Percentiles rank a stretch among this genome's conserved stretches.
phyloP scores from a whole-genome alignment of 2,113 vertebrate genomes.

The Spermophilus dauricus region DNA sequence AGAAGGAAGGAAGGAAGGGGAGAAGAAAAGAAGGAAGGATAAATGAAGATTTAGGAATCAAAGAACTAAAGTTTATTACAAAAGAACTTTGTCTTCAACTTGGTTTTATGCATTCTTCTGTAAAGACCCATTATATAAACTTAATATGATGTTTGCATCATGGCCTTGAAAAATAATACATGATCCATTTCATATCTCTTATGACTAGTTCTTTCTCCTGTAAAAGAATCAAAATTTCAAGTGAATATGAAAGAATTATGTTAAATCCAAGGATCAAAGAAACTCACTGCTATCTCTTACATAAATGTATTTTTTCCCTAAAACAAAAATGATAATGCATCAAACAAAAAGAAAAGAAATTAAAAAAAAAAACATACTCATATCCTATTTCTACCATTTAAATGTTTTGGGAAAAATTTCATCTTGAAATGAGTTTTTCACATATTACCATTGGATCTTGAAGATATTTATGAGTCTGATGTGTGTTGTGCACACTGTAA shows the following conservation, averaged over 20 bases:
- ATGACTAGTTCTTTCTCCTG: neutral
- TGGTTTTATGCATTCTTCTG: neutral
- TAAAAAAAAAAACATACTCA: slow-evolving; percentile 61
- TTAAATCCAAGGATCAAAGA: slow-evolving; percentile 41
- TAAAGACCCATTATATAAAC: slow-evolving; percentile 24
- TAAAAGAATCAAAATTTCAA: slow-evolving; percentile 11
- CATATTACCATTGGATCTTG: rapidly evolving
- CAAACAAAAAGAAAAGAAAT: slow-evolving; percentile 45
- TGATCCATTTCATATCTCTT: neutral
- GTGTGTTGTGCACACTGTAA: neutral
- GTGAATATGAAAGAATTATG: slow-evolving; percentile 48
- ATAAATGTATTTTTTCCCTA: slow-evolving; percentile 8
- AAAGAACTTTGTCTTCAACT: slow-evolving; percentile 43
- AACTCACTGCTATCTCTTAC: slow-evolving; percentile 43
- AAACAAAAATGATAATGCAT: neutral
- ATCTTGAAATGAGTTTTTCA: slow-evolving; percentile 56
- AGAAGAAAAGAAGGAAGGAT: neutral
- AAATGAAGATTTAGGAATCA: slow-evolving; percentile 11
- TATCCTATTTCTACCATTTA: neutral
- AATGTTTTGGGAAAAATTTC: slow-evolving; percentile 23
- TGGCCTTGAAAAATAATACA: slow-evolving; percentile 29
- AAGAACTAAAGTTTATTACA: slow-evolving; percentile 1
- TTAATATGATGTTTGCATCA: neutral
- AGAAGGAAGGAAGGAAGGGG: no score
- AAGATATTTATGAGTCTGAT: slow-evolving; percentile 2